Evolutionary conservation across 2,797 vertebrate species (phyloP), one percentile per base, ranked within the genome.

Genomic region (Coluber constrictor): DNA sequence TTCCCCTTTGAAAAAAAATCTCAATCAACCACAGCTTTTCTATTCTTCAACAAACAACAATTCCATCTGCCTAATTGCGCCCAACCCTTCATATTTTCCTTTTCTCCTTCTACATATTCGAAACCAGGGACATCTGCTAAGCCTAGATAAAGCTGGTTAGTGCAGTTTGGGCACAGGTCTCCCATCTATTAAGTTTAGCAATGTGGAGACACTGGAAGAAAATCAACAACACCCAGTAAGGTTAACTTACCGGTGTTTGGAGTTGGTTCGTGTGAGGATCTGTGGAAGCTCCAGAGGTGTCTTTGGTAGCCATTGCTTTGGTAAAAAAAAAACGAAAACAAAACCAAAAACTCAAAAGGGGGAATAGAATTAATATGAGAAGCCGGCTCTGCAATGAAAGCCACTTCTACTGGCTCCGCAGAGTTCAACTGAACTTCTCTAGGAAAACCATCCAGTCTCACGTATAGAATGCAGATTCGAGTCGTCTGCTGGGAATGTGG

Each of bases 221-320:
- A 55, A 27, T 55, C 32, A 3, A 47, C 88, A 20, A 57, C 16
- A 47, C 60, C 86, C 66, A 59, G 25, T 93, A 18, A 54, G 79
- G 59, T 63, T 91, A 92, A 98, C 99, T 99, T 98, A 99, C 99
- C 97, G 92, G 96, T 96, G 96, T 97, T 97, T 93, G 86, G 92
- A 93, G 96, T 93, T 97, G 96, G 88, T 94, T 97, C 90, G 97
- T 97, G 95, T 96, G 95, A 95, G 97, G 97, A 93, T 97, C 97
- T 2, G 98, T 98, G 94, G 96, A 97, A 97, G 96, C 98, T 96
- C 96, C 96, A 93, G 97, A 95, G 94, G 97, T 98, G 96, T 98
- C 96, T 93, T 98, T 98, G 95, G 97, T 96, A 95, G 98, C 98
- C 98, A 99, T 99, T 95, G 93, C 97, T 98, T 43, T 96, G 55